These are phyloP conservation scores for Gari tellinella DNA, from an alignment of 2,888 invertebrate species.

Conservation along the genomic window DNA sequence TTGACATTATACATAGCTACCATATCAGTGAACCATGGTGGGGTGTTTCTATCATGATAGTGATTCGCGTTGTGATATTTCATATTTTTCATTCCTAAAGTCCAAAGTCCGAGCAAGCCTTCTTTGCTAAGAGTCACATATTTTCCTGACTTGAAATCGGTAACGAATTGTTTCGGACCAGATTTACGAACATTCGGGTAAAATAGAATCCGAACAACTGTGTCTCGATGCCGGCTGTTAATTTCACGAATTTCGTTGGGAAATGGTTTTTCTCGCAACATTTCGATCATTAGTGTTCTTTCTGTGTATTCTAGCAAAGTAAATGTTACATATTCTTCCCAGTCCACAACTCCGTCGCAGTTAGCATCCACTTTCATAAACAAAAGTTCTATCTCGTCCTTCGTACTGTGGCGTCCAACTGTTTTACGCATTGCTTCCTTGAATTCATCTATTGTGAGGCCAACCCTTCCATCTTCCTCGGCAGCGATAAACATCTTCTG, in stretches of 20 bases:
- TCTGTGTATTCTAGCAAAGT: conserved; percentile 89
- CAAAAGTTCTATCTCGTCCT: conserved; percentile 75
- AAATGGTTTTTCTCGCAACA: conserved; percentile 71
- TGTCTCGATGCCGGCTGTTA: conserved; percentile 89
- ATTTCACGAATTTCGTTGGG: conserved; percentile 85
- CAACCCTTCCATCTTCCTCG: conserved; percentile 70
- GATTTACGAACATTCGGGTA: conserved; percentile 66
- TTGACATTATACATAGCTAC: conserved; percentile 91
- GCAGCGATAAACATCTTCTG: conserved; percentile 72
- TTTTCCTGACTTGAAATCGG: conserved; percentile 88
- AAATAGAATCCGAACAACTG: conserved; percentile 86
- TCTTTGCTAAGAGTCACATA: conserved; percentile 92
- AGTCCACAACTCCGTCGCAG: conserved; percentile 87
- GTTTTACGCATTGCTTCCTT: conserved; percentile 74
- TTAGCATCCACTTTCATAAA: conserved; percentile 85
- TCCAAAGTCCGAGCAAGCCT: conserved; percentile 92
- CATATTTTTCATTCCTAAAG: conserved; percentile 88
- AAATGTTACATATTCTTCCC: conserved; percentile 93
- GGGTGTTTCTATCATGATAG: conserved; percentile 86
- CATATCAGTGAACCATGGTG: conserved; percentile 89
- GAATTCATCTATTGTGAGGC: conserved; percentile 77
- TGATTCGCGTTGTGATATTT: conserved; percentile 65
- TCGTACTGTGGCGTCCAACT: conserved; percentile 69
- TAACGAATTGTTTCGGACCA: conserved; percentile 20
- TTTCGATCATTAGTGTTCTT: conserved; percentile 75